Base-by-base conservation (phyloP, 2,888 invertebrate genomes). In the Drosophila neonasuta region DNA sequence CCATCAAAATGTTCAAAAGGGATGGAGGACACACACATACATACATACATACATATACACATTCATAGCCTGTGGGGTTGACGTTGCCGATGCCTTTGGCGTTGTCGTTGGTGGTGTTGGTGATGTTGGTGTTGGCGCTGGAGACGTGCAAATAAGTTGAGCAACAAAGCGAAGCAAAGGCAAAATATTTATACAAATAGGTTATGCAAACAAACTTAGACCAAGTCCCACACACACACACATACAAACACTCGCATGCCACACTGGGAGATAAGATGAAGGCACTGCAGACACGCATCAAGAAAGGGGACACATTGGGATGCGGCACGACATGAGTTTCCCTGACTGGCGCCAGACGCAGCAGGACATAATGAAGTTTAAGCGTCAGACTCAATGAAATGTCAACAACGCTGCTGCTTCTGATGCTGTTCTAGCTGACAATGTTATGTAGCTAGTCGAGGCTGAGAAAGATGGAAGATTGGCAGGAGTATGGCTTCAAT, bases 151-250 rank as follows among this genome's bases (percentile, higher is more conserved):
- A 77, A 87, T 77, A 74, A 80, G 80, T 85, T 80, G 66, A 77
- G 81, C 79, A 79, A 75, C 79, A 81, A 80, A 81, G 82, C 80
- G 62, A 72, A 69, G 70, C 64, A 68, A 79, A 80, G 79, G 82
- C 86, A 81, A 88, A 84, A 86, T 88, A 88, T 86, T 86, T 86
- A 86, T 86, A 84, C 81, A 86, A 86, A 88, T 88, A 88, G 87
- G 87, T 86, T 82, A 88, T 81, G 80, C 86, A 86, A 78, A 78
- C 84, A 86, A 80, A 87, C 86, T 86, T 76, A 79, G 81, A 86
- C 74, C 71, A 76, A 86, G 73, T 72, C 76, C 79, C 75, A 71
- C 66, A 73, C 62, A 68, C 62, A 70, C 46, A 54, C 48, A 52
- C 44, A 58, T 24, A 44, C 24, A 51, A 13, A 46, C 17, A 32